Percentiles rank a stretch among this genome's conserved stretches.
Conservation (phyloP, 2,113 vertebrate species). For the Hippocampus guttulatus region DNA sequence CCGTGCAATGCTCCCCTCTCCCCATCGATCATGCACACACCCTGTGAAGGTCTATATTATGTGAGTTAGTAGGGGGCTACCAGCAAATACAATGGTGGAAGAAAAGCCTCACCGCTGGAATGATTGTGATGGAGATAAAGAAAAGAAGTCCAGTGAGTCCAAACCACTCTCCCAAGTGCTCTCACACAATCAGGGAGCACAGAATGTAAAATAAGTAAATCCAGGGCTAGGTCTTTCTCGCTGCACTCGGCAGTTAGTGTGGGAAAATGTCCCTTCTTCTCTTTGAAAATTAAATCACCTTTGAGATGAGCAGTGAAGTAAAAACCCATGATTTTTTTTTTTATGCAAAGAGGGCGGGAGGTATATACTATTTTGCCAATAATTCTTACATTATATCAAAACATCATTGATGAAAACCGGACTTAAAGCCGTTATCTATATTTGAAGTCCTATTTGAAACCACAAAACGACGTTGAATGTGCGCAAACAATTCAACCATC, state of each 20-base stretch:
- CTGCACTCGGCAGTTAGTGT: not conserved
- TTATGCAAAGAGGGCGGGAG: not conserved
- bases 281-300: constrained; percentile 9
- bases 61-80: constrained; percentile 35
- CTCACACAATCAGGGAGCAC: not conserved
- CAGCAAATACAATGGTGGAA: constrained; percentile 46
- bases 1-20: constrained; percentile 9
- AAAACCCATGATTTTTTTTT: not conserved
- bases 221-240: not conserved
- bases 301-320: not conserved
- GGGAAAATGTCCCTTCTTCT: constrained; percentile 9
- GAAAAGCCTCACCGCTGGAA: constrained; percentile 43
- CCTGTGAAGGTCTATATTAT: constrained; percentile 38
- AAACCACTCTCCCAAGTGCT: not conserved
- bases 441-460: not conserved
- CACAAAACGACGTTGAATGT: not conserved
- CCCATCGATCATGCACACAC: constrained; percentile 33
- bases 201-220: constrained; percentile 1
- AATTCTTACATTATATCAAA: not conserved
- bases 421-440: not conserved
- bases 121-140: constrained; percentile 23
- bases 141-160: constrained; percentile 18
- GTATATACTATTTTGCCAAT: not conserved
- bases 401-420: not conserved
- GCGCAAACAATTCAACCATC: not conserved